These are phyloP conservation scores for Argyresthia albistria DNA, from an alignment of 2,888 invertebrate genomes.

Conservation along the genomic window DNA sequence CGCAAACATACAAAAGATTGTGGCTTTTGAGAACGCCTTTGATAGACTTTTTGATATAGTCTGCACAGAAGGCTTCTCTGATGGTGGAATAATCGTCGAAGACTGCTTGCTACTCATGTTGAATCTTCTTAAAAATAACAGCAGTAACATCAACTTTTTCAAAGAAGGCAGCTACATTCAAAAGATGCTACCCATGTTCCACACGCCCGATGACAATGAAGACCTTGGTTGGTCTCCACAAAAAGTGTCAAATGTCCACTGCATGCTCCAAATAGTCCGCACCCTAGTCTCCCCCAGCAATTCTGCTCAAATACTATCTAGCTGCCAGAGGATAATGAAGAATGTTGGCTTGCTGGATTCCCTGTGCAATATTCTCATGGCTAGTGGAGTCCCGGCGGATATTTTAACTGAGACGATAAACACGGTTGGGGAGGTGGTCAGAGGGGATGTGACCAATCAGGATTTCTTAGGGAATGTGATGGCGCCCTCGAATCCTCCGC, in stretches of 20 bases:
- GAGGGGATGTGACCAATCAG: slow-evolving; percentile 93
- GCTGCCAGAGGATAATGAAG: slow-evolving; percentile 92
- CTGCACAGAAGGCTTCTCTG: slow-evolving; percentile 90
- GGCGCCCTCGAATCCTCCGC: slow-evolving; percentile 94
- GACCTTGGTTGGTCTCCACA: slow-evolving; percentile 92
- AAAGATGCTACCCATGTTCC: slow-evolving; percentile 90
- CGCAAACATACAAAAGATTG: slow-evolving; percentile 98
- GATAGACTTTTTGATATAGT: slow-evolving; percentile 96
- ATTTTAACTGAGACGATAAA: slow-evolving; percentile 96
- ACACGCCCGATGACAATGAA: slow-evolving; percentile 78
- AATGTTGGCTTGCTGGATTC: slow-evolving; percentile 86
- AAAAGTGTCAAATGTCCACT: slow-evolving; percentile 94
- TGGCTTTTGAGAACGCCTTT: slow-evolving; percentile 99
- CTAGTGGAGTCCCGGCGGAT: slow-evolving; percentile 96
- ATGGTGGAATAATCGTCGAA: slow-evolving; percentile 98
- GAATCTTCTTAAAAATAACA: slow-evolving; percentile 94
- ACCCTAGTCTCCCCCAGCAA: slow-evolving; percentile 95
- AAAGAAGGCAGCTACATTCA: slow-evolving; percentile 98
- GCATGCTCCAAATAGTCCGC: slow-evolving; percentile 91
- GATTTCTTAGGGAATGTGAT: slow-evolving; percentile 91
- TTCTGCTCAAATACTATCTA: slow-evolving; percentile 83
- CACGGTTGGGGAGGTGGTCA: slow-evolving; percentile 93
- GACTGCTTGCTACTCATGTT: slow-evolving; percentile 95
- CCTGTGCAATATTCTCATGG: slow-evolving; percentile 93
- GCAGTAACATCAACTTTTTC: slow-evolving; percentile 98